These are phyloP conservation scores for Otis tarda DNA, from an alignment of 2,113 vertebrate genomes.

Conservation along the genomic window DNA sequence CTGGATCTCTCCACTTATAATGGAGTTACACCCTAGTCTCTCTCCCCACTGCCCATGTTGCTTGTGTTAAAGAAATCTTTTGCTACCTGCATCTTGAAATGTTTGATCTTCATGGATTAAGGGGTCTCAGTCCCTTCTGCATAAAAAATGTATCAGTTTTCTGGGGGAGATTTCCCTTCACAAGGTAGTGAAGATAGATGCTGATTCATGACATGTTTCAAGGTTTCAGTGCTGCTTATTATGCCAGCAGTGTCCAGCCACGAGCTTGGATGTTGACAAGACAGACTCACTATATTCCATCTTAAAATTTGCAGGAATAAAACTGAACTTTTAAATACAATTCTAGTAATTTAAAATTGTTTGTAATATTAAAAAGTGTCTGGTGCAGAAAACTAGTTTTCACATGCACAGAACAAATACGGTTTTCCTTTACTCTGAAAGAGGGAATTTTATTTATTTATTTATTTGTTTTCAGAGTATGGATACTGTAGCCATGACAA, in stretches of 20 bases:
- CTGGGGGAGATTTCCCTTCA: background rate
- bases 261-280: background rate
- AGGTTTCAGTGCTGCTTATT: background rate
- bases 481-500: constrained; percentile 28
- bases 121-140: background rate
- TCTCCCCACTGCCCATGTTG: background rate
- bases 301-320: background rate
- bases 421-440: background rate
- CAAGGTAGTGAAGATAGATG: fast-evolving
- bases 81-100: background rate
- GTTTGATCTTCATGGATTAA: background rate
- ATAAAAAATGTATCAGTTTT: background rate
- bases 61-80: background rate
- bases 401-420: background rate
- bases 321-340: background rate
- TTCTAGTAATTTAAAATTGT: background rate
- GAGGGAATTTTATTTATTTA: background rate
- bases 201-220: background rate
- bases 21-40: background rate
- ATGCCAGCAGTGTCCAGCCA: background rate
- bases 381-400: background rate
- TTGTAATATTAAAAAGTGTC: background rate
- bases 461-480: background rate
- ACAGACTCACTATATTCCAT: background rate
- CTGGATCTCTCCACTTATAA: background rate